Evolutionary conservation across 2,797 vertebrate genomes (phyloP).

Genomic region (Periparus ater): DNA sequence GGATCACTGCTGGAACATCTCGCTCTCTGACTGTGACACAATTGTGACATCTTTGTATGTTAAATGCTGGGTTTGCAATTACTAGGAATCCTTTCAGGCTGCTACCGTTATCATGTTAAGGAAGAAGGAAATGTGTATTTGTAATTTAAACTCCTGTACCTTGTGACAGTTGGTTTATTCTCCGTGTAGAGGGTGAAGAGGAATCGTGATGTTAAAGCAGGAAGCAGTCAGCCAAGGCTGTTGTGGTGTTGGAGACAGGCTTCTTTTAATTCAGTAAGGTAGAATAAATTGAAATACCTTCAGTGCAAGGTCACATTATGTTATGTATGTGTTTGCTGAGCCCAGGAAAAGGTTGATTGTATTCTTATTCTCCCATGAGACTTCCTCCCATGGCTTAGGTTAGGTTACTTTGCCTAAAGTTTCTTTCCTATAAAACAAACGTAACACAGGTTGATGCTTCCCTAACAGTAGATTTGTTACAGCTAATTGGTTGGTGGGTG

Average conservation of each 20-base stretch:
- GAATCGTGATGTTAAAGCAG: background rate
- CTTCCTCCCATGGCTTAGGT: background rate
- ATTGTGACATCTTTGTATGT: background rate
- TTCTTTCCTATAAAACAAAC: background rate
- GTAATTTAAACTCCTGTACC: background rate
- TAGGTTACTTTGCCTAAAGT: background rate
- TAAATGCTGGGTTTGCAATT: conserved; percentile 47
- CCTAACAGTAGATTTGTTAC: conserved; percentile 28
- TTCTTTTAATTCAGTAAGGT: background rate
- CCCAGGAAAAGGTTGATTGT: background rate
- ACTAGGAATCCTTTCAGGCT: conserved; percentile 24
- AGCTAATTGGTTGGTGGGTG: conserved; percentile 48
- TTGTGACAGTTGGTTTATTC: background rate
- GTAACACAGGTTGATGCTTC: background rate
- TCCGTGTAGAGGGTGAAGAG: background rate
- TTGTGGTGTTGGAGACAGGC: background rate
- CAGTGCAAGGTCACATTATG: background rate
- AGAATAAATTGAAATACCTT: conserved; percentile 14
- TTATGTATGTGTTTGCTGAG: background rate
- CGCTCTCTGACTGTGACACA: background rate
- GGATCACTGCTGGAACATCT: background rate
- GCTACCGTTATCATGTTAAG: background rate
- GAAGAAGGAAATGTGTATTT: conserved; percentile 6
- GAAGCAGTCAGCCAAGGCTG: background rate
- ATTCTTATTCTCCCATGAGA: background rate